phyloP scores from a whole-genome alignment of 2,113 vertebrate species.

The Hiodon tergisus region DNA sequence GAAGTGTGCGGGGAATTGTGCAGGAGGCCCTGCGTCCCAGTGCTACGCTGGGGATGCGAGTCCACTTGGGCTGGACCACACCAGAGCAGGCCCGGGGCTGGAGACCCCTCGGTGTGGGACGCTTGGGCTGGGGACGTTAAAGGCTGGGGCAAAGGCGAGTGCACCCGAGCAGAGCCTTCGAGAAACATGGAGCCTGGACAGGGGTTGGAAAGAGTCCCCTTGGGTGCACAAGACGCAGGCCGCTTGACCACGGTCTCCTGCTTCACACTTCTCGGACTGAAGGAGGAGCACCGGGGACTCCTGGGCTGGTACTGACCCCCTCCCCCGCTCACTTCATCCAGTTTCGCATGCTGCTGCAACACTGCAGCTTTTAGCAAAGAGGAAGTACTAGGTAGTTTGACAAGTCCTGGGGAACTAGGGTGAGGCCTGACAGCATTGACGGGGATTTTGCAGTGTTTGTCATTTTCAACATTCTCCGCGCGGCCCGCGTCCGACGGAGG shows the following conservation, averaged over 20 bases:
- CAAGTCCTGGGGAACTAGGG: conserved; percentile 71
- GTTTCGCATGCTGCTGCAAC: conserved; percentile 70
- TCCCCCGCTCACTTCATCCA: conserved; percentile 57
- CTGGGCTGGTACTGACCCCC: conserved; percentile 64
- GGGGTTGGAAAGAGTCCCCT: conserved; percentile 73
- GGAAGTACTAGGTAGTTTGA: conserved; percentile 70
- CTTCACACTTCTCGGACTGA: conserved; percentile 66
- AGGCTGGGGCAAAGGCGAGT: conserved; percentile 59
- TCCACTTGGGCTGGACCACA: conserved; percentile 59
- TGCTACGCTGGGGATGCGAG: conserved; percentile 61
- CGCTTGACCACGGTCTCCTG: conserved; percentile 66
- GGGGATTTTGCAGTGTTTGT: conserved; percentile 81
- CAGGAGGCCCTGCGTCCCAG: conserved; percentile 57
- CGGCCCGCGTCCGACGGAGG: conserved; percentile 63
- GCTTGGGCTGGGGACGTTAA: conserved; percentile 57
- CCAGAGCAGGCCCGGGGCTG: conserved; percentile 60
- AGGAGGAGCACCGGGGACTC: conserved; percentile 64
- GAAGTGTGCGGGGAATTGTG: conserved; percentile 49
- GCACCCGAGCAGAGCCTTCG: conserved; percentile 64
- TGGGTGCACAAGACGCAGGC: conserved; percentile 65
- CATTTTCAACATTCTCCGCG: conserved; percentile 77
- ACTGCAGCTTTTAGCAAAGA: conserved; percentile 68
- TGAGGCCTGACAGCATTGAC: conserved; percentile 79
- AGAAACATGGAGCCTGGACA: conserved; percentile 61
- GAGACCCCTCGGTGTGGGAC: conserved; percentile 60